A percentile compares a stretch with the other conserved stretches of the same genome.
Evolutionary conservation across 2,797 vertebrate species (phyloP).

Genomic region (Falco biarmicus): DNA sequence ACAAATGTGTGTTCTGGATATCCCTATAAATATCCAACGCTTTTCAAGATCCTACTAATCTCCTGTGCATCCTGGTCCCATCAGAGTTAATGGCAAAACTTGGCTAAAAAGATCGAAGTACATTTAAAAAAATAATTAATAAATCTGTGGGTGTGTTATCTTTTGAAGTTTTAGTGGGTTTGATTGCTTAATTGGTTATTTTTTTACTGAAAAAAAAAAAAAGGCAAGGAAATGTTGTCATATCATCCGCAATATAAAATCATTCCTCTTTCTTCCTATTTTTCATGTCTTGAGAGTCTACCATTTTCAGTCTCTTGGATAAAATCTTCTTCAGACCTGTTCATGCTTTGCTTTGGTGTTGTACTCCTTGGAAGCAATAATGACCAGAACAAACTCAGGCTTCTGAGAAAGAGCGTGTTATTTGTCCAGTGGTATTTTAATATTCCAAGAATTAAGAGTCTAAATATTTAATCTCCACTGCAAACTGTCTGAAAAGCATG

Average conservation of each 20-base stretch:
- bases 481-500: neutral
- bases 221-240: neutral
- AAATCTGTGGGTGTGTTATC: neutral
- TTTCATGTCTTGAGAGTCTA: neutral
- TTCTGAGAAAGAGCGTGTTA: neutral
- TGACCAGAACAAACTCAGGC: neutral
- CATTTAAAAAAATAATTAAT: neutral
- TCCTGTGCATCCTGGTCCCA: neutral
- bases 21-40: neutral
- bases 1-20: neutral
- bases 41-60: neutral
- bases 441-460: conserved; percentile 22
- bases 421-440: neutral
- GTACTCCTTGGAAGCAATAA: neutral
- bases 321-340: neutral
- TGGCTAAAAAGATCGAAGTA: neutral
- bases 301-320: neutral
- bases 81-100: neutral
- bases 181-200: neutral
- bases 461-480: conserved; percentile 8
- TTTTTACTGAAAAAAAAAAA: neutral
- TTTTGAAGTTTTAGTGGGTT: neutral
- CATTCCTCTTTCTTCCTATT: neutral
- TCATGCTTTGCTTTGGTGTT: neutral
- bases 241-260: neutral